Conservation (phyloP, 2,888 invertebrate genomes). For the Stenotaenia linearis region DNA sequence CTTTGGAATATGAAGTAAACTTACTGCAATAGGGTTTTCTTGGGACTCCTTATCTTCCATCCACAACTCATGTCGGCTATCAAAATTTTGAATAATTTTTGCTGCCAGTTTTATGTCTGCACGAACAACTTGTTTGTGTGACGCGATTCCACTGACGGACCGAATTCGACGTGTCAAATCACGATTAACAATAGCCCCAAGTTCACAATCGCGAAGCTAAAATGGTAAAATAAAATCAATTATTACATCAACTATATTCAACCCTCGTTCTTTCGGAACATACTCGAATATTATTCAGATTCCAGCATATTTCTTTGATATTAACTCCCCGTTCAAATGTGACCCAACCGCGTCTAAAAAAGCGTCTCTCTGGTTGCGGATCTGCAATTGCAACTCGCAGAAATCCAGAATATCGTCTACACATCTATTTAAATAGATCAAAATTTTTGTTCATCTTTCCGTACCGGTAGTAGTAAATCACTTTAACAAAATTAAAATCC, state of each 20-base stretch:
- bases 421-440: slow-evolving; percentile 57
- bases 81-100: slow-evolving; percentile 82
- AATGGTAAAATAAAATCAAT: slow-evolving; percentile 29
- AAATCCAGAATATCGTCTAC: slow-evolving; percentile 87
- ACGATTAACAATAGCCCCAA: slow-evolving; percentile 92
- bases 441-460: too few relatives aligned
- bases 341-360: slow-evolving; percentile 97
- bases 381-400: slow-evolving; percentile 93
- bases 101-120: slow-evolving; percentile 90
- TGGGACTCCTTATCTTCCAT: slow-evolving; percentile 45
- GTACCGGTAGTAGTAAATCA: too few relatives aligned
- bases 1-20: not conserved
- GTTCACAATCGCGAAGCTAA: slow-evolving; percentile 79
- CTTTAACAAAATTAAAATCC: not conserved
- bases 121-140: slow-evolving; percentile 79
- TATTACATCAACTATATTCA: too few relatives aligned
- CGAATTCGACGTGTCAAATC: slow-evolving; percentile 91
- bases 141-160: slow-evolving; percentile 81
- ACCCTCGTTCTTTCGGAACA: slow-evolving; percentile 39
- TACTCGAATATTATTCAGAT: slow-evolving; percentile 86
- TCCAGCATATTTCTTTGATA: slow-evolving; percentile 99
- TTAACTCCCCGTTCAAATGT: slow-evolving; percentile 94
- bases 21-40: slow-evolving; percentile 33
- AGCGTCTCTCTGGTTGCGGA: slow-evolving; percentile 90
- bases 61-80: slow-evolving; percentile 78